Conservation (phyloP, 2,113 vertebrate genomes). For the Mesembrinibis cayennensis region DNA sequence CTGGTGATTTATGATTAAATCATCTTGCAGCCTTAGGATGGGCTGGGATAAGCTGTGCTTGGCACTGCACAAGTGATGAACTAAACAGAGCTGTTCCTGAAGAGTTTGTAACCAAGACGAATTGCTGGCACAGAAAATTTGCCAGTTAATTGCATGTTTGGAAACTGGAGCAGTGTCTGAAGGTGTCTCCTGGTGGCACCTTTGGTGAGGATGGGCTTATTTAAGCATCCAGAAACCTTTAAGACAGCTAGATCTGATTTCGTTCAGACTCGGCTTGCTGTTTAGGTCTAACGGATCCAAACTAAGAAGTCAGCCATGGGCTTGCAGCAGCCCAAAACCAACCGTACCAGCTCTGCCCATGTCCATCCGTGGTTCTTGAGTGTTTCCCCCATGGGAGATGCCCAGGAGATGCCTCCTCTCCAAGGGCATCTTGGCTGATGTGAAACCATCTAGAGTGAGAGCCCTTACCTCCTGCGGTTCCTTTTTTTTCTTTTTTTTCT, state of each 20-base stretch:
- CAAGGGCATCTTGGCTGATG: background rate
- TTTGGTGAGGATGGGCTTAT: background rate
- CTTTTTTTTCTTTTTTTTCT: background rate
- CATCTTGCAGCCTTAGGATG: background rate
- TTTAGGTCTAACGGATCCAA: background rate
- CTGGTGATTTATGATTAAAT: background rate
- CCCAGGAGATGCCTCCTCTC: background rate
- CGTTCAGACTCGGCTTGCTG: background rate
- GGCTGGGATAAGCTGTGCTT: accelerated
- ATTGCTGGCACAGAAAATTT: background rate
- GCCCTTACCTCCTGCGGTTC: background rate
- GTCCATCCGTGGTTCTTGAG: background rate
- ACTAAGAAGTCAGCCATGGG: background rate
- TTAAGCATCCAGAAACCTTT: background rate
- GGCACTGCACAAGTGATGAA: background rate
- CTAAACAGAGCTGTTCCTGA: background rate
- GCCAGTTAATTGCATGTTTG: background rate
- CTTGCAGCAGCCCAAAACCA: background rate
- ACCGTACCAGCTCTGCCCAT: accelerated
- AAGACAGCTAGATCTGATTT: background rate
- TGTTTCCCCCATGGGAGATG: background rate
- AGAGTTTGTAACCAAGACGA: background rate
- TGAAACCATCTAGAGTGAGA: background rate
- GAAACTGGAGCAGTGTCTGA: background rate
- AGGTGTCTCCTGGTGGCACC: background rate